Evolutionary conservation across 2,113 vertebrate genomes (phyloP).

Genomic region (Nibea coibor): DNA sequence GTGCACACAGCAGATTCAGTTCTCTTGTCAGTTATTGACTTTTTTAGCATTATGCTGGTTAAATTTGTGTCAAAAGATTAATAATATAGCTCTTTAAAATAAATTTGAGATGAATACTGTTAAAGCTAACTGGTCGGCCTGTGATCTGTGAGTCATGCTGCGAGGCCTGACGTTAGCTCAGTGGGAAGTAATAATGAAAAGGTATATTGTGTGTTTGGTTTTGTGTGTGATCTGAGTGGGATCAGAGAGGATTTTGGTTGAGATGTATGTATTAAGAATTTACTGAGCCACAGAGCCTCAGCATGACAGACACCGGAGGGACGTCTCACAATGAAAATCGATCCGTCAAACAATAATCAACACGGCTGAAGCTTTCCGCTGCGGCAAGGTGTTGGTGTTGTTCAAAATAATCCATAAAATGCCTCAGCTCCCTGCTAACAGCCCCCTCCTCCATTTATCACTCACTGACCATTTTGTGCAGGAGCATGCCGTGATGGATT

Average conservation of each 20-base stretch:
- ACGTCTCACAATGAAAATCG: constrained; percentile 29
- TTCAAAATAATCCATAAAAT: constrained; percentile 68
- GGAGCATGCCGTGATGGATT: constrained; percentile 73
- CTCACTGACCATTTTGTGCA: constrained; percentile 64
- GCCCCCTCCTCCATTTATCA: constrained; percentile 59
- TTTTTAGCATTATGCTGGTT: no score
- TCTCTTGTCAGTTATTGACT: background rate
- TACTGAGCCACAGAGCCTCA: background rate
- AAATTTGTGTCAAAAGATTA: background rate
- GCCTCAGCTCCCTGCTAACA: constrained; percentile 29
- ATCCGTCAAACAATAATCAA: constrained; percentile 44
- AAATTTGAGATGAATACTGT: constrained; percentile 2
- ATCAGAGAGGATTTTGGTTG: constrained; percentile 17
- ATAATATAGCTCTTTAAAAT: background rate
- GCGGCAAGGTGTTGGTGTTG: constrained; percentile 17
- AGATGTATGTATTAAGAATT: constrained; percentile 10
- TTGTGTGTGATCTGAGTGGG: constrained; percentile 11
- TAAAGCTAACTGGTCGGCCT: background rate
- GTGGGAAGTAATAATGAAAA: constrained; percentile 12
- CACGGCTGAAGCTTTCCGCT: constrained; percentile 20
- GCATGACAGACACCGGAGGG: constrained; percentile 17
- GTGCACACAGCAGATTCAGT: no score
- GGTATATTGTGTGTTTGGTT: background rate
- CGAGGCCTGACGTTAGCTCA: background rate
- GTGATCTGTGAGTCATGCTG: constrained; percentile 18